Percentiles rank a stretch among this genome's conserved stretches.
Conservation (phyloP, 2,888 invertebrate species). For the Orgyia antiqua region DNA sequence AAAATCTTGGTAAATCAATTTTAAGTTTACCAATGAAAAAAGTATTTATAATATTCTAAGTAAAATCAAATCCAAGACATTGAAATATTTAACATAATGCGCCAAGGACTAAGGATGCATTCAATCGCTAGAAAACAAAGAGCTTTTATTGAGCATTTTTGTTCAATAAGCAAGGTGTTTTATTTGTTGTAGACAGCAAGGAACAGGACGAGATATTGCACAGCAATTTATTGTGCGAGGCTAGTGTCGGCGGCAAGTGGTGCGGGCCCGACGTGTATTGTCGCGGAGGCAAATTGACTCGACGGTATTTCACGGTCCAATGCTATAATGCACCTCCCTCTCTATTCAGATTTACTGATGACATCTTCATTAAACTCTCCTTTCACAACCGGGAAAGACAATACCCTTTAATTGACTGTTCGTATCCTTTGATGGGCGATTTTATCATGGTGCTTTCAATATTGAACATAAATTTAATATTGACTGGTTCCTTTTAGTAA, state of each 20-base stretch:
- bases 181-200: slow-evolving; percentile 46
- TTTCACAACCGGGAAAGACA: slow-evolving; percentile 20
- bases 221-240: slow-evolving; percentile 51
- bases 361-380: slow-evolving; percentile 38
- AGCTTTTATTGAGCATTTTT: slow-evolving; percentile 22
- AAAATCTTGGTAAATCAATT: too few relatives aligned
- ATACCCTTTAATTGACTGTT: too few relatives aligned
- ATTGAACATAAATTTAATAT: too few relatives aligned
- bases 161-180: too few relatives aligned
- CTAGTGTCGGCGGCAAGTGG: slow-evolving; percentile 41
- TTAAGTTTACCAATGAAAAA: too few relatives aligned
- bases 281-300: slow-evolving; percentile 61
- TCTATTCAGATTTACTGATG: slow-evolving; percentile 43
- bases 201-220: slow-evolving; percentile 44
- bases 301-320: slow-evolving; percentile 62
- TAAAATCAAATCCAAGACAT: too few relatives aligned
- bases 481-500: too few relatives aligned
- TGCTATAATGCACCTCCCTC: slow-evolving; percentile 52
- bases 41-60: too few relatives aligned
- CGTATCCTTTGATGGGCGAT: not conserved
- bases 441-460: too few relatives aligned
- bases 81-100: too few relatives aligned
- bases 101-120: too few relatives aligned
- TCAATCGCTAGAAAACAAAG: slow-evolving; percentile 18
- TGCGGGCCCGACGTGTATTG: slow-evolving; percentile 41